Evolutionary conservation across 2,113 vertebrate species (phyloP), one percentile per base, ranked within the genome.

Genomic region (Polypterus senegalus): DNA sequence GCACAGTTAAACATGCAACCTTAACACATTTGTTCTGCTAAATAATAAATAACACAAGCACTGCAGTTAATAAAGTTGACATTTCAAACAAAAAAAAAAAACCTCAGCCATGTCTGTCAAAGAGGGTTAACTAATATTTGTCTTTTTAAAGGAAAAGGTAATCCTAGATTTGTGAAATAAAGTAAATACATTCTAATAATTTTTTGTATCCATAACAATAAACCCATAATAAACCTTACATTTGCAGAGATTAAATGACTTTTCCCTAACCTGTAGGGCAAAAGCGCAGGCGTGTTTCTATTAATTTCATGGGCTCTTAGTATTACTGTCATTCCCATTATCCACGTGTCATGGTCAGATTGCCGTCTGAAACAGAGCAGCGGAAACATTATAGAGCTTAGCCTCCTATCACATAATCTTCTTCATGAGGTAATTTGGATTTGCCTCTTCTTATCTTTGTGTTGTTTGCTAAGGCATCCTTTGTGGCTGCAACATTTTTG

Each of bases 391-490:
- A 46, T 11, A 62, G 52, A 45, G 45, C 61, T 62, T 51, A n/a
- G 49, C 7, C 59, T 61, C 10, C 10, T 55, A 55, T 27, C 54
- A 55, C 43, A 55, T 55, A 55, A 55, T 55, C 54, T 11, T 10
- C 54, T 55, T 10, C 59, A 59, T 59, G 10, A 62, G 47, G 51
- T 62, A 54, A 62, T 55, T 55, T 55, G 54, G 54, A 62, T 62
- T 46, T 54, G 5, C 44, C 10, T 46, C 53, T 27, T 55, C 4
- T 3, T 55, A 55, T 55, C 54, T 55, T 10, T 55, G 5, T 5
- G 10, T 55, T 9, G 54, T 27, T 55, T 62, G 45, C 44, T 27
- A 27, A 27, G 27, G 27, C 27, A 27, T 27, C 27, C 27, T 27
- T 27, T 27, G 27, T 27, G 27, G 27, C 27, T 27, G 27, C 27